Evolutionary conservation across 2,797 vertebrate genomes (phyloP), one percentile per base, ranked within the genome.

Genomic region (Fistularia tabacaria): DNA sequence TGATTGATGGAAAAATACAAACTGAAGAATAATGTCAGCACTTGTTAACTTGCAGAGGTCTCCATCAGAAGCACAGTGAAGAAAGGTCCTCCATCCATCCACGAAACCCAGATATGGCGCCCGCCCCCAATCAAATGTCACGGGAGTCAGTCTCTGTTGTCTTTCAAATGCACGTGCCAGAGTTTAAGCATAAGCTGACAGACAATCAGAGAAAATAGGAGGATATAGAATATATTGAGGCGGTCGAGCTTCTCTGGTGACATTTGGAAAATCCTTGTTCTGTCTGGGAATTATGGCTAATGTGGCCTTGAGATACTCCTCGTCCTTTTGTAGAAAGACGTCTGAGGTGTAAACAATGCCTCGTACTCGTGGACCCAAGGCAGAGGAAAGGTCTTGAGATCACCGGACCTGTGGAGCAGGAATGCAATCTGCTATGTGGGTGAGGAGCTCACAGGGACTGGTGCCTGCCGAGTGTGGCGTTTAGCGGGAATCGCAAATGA

Each of bases 71-170:
- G 51, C 51, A 44, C 51, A 42, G 72, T 79, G 75, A 84, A 85
- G 70, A 66, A 66, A 14, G 72, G 51, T 69, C 66, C 70, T 70
- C 70, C 70, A 69, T 83, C 74, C 71, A 65, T 64, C 15, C 64
- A 13, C 1, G 48, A 53, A 71, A 58, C 56, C 68, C 61, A 63
- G 81, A 77, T 71, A 73, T 83, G 66, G 63, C 56, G 53, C 59
- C 68, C 68, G 80, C 64, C 71, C 73, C 74, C 81, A 81, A 86
- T 86, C 73, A 86, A 84, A 86, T 88, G 85, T 79, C 88, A 87
- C 62, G 38, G 25, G 64, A 82, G 71, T 75, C 78, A 71, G 53
- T 69, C 66, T 63, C 53, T 49, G 69, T 63, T 68, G 56, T 73
- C 42, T 77, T 72, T 76, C 59, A 57, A 52, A 64, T 66, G 64